phyloP scores from a whole-genome alignment of 2,797 vertebrate species.

The Falco naumanni region DNA sequence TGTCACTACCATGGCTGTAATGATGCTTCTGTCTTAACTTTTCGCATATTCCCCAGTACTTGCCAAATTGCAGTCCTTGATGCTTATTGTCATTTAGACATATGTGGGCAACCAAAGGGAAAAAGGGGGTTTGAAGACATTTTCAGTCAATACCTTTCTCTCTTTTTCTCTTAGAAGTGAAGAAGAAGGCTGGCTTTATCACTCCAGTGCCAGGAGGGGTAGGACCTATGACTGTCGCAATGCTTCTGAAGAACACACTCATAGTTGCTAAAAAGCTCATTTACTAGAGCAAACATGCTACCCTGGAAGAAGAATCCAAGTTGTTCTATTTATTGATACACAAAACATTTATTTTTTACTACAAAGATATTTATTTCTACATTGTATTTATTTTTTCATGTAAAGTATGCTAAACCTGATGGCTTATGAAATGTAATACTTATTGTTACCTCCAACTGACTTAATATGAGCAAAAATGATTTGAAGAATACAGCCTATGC shows the following conservation, averaged over 20 bases:
- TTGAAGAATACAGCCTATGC: neutral
- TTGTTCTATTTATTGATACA: conserved; percentile 60
- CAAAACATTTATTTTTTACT: conserved; percentile 72
- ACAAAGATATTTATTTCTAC: conserved; percentile 78
- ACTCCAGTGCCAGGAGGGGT: conserved; percentile 92
- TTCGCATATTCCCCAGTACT: neutral
- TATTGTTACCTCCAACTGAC: conserved; percentile 29
- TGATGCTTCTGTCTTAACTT: neutral
- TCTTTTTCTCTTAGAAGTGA: conserved; percentile 82
- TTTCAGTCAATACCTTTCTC: conserved; percentile 19
- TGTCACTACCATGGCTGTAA: neutral
- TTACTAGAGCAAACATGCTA: conserved; percentile 47
- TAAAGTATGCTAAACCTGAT: neutral
- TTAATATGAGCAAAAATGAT: neutral
- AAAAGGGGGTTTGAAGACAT: rapidly evolving
- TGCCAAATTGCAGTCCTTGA: neutral
- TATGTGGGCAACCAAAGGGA: neutral
- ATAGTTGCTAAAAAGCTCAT: conserved; percentile 84
- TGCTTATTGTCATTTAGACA: neutral
- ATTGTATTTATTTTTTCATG: conserved; percentile 77
- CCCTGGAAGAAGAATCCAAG: neutral
- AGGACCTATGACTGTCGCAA: conserved; percentile 92
- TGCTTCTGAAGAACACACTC: conserved; percentile 94
- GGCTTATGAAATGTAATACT: conserved; percentile 21
- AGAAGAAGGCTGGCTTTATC: conserved; percentile 90